A percentile compares a stretch with the other conserved stretches of the same genome.
These are phyloP conservation scores for Eretmocerus hayati DNA, from an alignment of 2,888 invertebrate genomes.

Conservation along the genomic window DNA sequence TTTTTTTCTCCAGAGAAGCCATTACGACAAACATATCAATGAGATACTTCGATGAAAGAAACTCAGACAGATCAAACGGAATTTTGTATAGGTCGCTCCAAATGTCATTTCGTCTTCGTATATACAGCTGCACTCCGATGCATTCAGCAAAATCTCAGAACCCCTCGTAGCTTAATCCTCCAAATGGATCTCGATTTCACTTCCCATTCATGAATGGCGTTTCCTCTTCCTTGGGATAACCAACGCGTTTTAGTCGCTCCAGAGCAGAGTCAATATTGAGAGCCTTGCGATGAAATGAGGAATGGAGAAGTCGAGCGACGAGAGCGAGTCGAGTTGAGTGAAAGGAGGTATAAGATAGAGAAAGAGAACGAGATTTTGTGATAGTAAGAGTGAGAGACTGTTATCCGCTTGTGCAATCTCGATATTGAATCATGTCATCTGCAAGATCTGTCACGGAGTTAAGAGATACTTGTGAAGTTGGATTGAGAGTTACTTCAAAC, in stretches of 20 bases:
- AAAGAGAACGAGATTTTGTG: no score
- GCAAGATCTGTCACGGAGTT: constrained; percentile 18
- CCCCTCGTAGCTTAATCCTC: constrained; percentile 17
- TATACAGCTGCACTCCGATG: no score
- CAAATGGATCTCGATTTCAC: constrained; percentile 27
- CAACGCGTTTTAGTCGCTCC: constrained; percentile 25
- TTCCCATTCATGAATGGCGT: constrained; percentile 5
- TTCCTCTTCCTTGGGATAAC: constrained; percentile 6
- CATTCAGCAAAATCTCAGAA: no score
- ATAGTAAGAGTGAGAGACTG: no score
- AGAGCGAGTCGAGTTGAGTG: background rate
- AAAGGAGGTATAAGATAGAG: no score
- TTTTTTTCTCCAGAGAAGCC: no score
- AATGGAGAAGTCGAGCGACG: constrained; percentile 5
- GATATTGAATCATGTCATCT: constrained; percentile 30
- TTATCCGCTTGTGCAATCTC: constrained; percentile 29
- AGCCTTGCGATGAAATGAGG: constrained; percentile 19
- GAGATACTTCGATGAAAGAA: no score
- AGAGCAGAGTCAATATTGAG: constrained; percentile 30
- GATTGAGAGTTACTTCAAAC: constrained; percentile 4
- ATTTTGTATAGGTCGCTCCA: no score
- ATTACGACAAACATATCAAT: no score
- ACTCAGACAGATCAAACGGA: no score
- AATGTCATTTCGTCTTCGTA: no score
- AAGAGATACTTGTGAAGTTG: constrained; percentile 6